Base-by-base conservation (phyloP, 2,888 invertebrate species). In the Andrena haemorrhoa region DNA sequence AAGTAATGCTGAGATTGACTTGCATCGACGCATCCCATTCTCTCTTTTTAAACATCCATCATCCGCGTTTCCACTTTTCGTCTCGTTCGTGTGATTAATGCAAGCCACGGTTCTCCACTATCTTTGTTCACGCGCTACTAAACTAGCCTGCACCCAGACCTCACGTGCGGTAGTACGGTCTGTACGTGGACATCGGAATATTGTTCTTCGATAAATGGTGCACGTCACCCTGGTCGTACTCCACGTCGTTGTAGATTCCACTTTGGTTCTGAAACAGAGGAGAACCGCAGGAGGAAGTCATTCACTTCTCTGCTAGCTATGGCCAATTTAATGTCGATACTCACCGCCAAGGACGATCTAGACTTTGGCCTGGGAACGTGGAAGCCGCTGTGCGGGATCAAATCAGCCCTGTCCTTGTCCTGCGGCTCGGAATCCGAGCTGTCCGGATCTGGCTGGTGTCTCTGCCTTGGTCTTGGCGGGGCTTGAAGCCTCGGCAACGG, bases 181-280 rank as follows among this genome's bases (percentile, higher is more conserved):
- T 97, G 94, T 98, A 98, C 0, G 98, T 98, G 75, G 97, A 97
- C 92, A 98, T 95, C 47, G 97, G 97, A 85, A 97, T 94, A 83
- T 95, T 95, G 89, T 95, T 95, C 89, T 95, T 94, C 81, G 94
- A 95, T 47, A 95, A 91, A 87, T 95, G 95, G 82, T 95, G 95
- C 80, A 94, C 94, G 80, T 95, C 95, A 35, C 95, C 95, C 85
- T 95, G 96, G 91, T 97, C 98, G 90, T 97, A 98, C 85, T 98
- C 98, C 35, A 98, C 97, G 91, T 98, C 98, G 91, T 98, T 98
- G 94, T 98, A 98, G 89, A 98, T 98, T 69, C 97, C 97, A 87
- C 97, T 97, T 95, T 98, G 98, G 94, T 98, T 97, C 98, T 98
- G 94, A 73, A 95, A 95, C 87, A 74, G 47, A 69, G 20, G 51